Conservation (phyloP, 2,113 vertebrate genomes). For the Coryphaenoides rupestris region DNA sequence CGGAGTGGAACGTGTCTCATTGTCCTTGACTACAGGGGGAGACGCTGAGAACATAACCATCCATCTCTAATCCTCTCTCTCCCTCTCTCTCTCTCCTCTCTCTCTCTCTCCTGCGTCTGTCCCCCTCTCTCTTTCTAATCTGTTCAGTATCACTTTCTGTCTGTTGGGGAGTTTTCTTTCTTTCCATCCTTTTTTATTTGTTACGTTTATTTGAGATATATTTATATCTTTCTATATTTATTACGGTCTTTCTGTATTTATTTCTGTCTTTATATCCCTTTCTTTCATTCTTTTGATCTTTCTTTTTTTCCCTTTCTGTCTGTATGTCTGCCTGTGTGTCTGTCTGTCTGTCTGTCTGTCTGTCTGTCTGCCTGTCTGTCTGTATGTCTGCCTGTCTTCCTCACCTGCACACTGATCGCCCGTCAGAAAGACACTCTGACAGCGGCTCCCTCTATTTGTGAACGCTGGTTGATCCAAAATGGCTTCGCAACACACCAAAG, state of each 20-base stretch:
- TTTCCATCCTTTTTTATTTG: background rate
- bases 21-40: slow-evolving; percentile 61
- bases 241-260: too few species aligned
- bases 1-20: slow-evolving; percentile 50
- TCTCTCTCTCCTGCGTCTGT: background rate
- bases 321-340: background rate
- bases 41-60: slow-evolving; percentile 38
- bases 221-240: slow-evolving; percentile 13
- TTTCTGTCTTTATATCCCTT: slow-evolving; percentile 15
- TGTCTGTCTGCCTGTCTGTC: background rate
- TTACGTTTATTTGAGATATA: slow-evolving; percentile 6
- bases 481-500: slow-evolving; percentile 39
- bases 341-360: background rate
- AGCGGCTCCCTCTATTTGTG: slow-evolving; percentile 26
- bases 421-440: background rate
- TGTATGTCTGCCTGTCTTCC: slow-evolving; percentile 16
- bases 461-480: slow-evolving; percentile 19
- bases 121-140: background rate
- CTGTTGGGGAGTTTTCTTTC: background rate
- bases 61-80: slow-evolving; percentile 43
- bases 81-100: slow-evolving; percentile 18
- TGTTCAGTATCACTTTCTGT: too few species aligned
- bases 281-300: background rate
- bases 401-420: background rate
- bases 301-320: background rate